Percentiles rank a stretch among this genome's conserved stretches.
These are phyloP conservation scores for Cephonodes hylas DNA, from an alignment of 2,888 invertebrate species.

Conservation along the genomic window DNA sequence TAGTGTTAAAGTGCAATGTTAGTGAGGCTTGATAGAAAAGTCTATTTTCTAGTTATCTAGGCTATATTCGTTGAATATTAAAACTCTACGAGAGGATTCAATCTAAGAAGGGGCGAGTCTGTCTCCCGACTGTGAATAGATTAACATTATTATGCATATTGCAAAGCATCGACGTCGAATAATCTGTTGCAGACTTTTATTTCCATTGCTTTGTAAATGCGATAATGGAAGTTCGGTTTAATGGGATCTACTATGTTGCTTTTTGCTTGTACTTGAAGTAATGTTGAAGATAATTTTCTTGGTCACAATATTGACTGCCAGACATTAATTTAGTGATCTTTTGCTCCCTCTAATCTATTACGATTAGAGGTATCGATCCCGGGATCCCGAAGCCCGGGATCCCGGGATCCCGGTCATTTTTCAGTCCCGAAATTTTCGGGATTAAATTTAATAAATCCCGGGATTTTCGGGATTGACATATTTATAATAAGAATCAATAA, in stretches of 20 bases:
- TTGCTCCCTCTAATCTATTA: no score
- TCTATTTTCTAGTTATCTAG: not conserved
- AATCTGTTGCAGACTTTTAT: not conserved
- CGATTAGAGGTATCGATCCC: no score
- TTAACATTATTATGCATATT: slow-evolving; percentile 19
- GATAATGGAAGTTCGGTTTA: not conserved
- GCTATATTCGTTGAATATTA: not conserved
- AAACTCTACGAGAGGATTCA: not conserved
- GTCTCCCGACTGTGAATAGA: slow-evolving; percentile 13
- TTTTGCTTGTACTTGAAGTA: not conserved
- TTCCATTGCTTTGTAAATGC: not conserved
- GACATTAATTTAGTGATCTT: no score
- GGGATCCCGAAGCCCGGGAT: no score
- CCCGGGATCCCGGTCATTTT: no score
- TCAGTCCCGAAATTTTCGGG: no score
- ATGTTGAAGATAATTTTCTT: no score
- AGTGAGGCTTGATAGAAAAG: not conserved
- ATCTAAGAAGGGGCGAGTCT: not conserved
- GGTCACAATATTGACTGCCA: no score
- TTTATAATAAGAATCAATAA: no score
- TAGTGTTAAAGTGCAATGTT: no score
- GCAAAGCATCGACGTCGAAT: not conserved
- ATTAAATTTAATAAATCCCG: no score
- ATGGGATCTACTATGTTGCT: not conserved
- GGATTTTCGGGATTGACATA: no score